Conservation (phyloP, 2,113 vertebrate genomes). For the Falco punctatus region DNA sequence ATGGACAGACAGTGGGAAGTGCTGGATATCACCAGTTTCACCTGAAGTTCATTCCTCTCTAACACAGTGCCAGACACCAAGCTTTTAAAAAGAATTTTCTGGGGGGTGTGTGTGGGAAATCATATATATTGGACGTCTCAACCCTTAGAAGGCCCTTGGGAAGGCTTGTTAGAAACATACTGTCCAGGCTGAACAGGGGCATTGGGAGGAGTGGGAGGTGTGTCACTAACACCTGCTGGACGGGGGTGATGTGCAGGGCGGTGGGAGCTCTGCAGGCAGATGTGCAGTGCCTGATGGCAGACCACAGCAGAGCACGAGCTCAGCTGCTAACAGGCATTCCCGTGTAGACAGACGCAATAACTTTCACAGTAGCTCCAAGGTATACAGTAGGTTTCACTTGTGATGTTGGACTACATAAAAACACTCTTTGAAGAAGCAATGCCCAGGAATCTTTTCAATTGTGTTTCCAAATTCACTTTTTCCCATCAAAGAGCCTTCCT, state of each 20-base stretch:
- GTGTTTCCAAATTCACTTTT: not conserved
- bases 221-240: not conserved
- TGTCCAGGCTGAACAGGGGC: rapidly evolving
- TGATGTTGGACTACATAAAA: not conserved
- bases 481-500: not conserved
- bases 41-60: not conserved
- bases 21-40: not conserved
- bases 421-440: not conserved
- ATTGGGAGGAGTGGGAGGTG: not conserved
- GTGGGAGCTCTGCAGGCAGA: not conserved
- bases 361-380: not conserved
- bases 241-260: rapidly evolving
- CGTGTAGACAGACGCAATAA: rapidly evolving
- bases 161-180: not conserved
- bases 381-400: not conserved
- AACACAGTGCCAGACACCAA: not conserved
- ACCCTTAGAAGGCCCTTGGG: not conserved
- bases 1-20: not conserved
- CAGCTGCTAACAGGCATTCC: not conserved
- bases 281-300: not conserved
- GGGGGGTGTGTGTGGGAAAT: too few species aligned
- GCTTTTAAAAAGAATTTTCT: not conserved
- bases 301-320: not conserved
- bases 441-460: not conserved
- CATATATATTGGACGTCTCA: not conserved